A percentile compares a stretch with the other conserved stretches of the same genome.
These are phyloP conservation scores for Phragmatobia fuliginosa DNA, from an alignment of 2,888 invertebrate genomes.

Conservation along the genomic window DNA sequence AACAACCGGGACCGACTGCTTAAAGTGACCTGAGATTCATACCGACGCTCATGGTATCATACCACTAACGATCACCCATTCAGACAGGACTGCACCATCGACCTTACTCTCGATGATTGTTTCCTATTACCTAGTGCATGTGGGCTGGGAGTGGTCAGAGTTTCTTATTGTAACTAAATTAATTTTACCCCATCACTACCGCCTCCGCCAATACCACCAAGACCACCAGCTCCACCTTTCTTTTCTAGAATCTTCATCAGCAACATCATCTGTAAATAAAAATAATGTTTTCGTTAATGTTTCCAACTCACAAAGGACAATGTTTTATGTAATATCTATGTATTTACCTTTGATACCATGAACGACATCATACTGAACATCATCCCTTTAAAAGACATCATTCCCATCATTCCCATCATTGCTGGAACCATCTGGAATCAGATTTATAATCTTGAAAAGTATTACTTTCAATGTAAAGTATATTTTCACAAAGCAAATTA, in stretches of 20 bases:
- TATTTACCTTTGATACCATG: slow-evolving; percentile 85
- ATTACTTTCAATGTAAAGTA: background rate
- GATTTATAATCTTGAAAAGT: background rate
- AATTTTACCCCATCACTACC: slow-evolving; percentile 65
- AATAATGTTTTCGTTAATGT: background rate
- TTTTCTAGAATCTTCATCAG: slow-evolving; percentile 79
- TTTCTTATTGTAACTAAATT: no score
- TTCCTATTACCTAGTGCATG: no score
- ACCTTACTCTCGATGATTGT: no score
- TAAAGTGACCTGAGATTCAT: no score
- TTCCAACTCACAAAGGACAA: background rate
- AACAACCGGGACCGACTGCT: no score
- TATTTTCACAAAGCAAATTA: background rate
- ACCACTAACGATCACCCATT: no score
- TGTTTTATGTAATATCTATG: background rate
- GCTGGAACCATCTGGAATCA: slow-evolving; percentile 80
- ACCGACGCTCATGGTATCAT: no score
- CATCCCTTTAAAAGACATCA: slow-evolving; percentile 88
- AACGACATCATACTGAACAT: slow-evolving; percentile 88
- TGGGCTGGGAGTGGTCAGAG: no score
- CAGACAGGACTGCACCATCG: no score
- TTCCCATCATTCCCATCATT: slow-evolving; percentile 87
- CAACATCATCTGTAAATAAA: slow-evolving; percentile 73
- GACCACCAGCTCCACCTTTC: slow-evolving; percentile 71
- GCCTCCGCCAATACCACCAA: slow-evolving; percentile 61